Conservation (phyloP, 2,113 vertebrate genomes). For the Todiramphus chloris region DNA sequence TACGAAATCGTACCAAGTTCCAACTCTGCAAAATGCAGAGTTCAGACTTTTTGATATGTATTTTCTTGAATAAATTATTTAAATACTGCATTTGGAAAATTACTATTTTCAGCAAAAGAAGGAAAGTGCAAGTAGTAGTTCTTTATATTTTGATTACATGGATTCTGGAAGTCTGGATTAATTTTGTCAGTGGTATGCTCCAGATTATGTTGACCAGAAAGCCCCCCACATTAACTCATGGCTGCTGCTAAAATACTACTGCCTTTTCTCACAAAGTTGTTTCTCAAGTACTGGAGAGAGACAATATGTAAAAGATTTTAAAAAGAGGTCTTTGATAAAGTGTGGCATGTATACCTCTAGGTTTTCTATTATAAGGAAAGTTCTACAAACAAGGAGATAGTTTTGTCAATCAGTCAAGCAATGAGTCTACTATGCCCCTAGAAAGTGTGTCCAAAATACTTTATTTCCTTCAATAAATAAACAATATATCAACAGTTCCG, state of each 20-base stretch:
- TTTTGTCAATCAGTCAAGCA: background rate
- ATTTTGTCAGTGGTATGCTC: constrained; percentile 3
- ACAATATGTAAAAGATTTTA: background rate
- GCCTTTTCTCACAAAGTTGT: background rate
- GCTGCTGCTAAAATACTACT: background rate
- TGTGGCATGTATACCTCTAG: background rate
- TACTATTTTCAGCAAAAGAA: background rate
- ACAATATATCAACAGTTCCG: constrained; percentile 5
- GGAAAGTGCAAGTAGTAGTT: background rate
- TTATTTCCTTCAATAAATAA: constrained; percentile 25
- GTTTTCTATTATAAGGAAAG: background rate
- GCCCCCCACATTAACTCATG: background rate
- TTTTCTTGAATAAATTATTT: background rate
- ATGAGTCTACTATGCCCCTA: constrained; percentile 16
- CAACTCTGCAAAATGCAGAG: constrained; percentile 63
- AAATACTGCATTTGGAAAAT: background rate
- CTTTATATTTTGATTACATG: constrained; percentile 56
- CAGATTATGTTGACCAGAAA: background rate
- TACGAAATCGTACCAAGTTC: background rate
- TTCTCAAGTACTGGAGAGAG: background rate
- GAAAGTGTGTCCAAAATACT: constrained; percentile 25
- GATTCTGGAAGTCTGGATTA: background rate
- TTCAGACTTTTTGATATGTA: background rate
- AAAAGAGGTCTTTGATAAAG: background rate
- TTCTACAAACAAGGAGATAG: background rate